Conservation (phyloP, 2,888 invertebrate genomes). For the Apamea monoglypha region DNA sequence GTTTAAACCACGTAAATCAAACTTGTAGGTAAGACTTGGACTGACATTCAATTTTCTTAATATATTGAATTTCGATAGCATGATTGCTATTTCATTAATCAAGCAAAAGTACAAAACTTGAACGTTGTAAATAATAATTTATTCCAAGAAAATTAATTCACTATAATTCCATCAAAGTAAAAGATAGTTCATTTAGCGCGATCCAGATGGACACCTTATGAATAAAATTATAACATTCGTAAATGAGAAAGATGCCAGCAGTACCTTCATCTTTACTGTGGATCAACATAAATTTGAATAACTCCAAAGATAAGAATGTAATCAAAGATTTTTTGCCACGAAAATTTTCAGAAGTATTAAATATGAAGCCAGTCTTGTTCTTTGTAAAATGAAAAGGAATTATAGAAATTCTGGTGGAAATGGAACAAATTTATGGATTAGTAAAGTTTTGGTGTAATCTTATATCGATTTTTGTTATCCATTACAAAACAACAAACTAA, state of each 20-base stretch:
- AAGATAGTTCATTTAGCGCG: conserved; percentile 55
- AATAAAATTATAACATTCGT: conserved; percentile 70
- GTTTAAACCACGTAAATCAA: background rate
- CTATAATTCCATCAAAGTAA: conserved; percentile 48
- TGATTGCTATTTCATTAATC: background rate
- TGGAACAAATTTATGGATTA: conserved; percentile 10
- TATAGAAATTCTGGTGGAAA: conserved; percentile 7
- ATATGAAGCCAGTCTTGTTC: conserved; percentile 24
- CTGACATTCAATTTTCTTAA: background rate
- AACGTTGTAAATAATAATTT: conserved; percentile 15
- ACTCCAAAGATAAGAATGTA: conserved; percentile 65
- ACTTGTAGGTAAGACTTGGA: background rate
- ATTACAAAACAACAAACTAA: background rate
- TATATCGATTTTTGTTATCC: background rate
- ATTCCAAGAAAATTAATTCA: conserved; percentile 38
- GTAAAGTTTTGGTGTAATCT: background rate
- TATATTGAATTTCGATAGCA: background rate
- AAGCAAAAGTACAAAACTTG: background rate
- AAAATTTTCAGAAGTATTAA: conserved; percentile 54
- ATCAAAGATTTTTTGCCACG: conserved; percentile 65
- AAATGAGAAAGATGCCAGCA: conserved; percentile 67
- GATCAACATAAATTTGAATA: conserved; percentile 77
- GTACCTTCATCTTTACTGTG: conserved; percentile 62
- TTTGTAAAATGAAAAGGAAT: conserved; percentile 27
- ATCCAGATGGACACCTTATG: conserved; percentile 69